phyloP scores from a whole-genome alignment of 2,888 invertebrate species.

The Aleiodes leptofemur region DNA sequence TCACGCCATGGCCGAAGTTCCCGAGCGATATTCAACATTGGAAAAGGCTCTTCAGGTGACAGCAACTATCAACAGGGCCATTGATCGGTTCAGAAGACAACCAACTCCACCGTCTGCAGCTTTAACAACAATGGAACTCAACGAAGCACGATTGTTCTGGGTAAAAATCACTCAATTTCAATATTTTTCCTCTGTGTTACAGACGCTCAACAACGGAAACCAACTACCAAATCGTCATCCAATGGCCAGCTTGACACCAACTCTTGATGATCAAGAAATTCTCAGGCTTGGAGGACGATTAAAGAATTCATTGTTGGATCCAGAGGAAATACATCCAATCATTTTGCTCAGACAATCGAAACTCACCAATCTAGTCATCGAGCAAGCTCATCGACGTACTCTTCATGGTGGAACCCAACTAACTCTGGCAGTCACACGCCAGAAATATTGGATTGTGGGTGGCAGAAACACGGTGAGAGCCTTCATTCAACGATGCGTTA shows the following conservation, averaged over 20 bases:
- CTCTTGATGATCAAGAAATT: background rate
- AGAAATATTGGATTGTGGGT: conserved; percentile 5
- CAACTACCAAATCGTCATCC: background rate
- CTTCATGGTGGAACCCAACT: background rate
- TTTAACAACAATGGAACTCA: too few relatives aligned
- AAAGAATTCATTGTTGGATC: too few relatives aligned
- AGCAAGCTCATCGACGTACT: background rate
- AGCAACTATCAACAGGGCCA: too few relatives aligned
- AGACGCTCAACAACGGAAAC: too few relatives aligned
- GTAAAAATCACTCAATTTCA: too few relatives aligned
- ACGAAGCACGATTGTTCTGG: too few relatives aligned
- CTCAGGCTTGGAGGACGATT: background rate
- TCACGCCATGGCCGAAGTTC: background rate
- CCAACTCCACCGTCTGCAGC: too few relatives aligned
- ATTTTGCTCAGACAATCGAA: too few relatives aligned
- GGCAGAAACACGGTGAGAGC: background rate
- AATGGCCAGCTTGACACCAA: background rate
- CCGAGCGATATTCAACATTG: too few relatives aligned
- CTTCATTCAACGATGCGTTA: background rate
- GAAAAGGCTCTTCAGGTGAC: too few relatives aligned
- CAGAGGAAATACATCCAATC: background rate
- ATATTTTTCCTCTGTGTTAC: too few relatives aligned
- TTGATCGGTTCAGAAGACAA: too few relatives aligned
- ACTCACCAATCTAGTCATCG: background rate
- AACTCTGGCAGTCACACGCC: background rate